Evolutionary conservation across 2,888 invertebrate genomes (phyloP).

Genomic region (Netelia virgata): DNA sequence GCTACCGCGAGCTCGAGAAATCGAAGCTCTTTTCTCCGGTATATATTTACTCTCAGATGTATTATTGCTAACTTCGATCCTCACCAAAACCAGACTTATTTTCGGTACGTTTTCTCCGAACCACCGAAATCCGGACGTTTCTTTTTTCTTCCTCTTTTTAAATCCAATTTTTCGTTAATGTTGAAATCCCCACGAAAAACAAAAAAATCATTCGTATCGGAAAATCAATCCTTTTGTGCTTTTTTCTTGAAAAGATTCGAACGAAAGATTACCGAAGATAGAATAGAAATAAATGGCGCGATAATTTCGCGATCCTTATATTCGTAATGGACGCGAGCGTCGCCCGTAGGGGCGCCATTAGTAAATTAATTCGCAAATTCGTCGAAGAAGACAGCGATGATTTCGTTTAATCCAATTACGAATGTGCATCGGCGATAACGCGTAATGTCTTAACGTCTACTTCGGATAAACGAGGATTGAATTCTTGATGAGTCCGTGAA

Average conservation of each 20-base stretch:
- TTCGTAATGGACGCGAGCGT: too few species aligned
- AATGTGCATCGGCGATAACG: neutral
- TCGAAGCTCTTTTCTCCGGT: conserved; percentile 40
- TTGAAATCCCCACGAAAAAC: too few species aligned
- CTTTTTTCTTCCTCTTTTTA: too few species aligned
- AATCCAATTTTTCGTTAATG: too few species aligned
- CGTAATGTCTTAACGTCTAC: neutral
- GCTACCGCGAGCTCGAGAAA: conserved; percentile 32
- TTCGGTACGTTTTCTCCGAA: conserved; percentile 1
- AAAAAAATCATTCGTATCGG: too few species aligned
- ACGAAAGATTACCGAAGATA: too few species aligned
- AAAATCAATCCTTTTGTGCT: too few species aligned
- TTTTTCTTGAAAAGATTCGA: too few species aligned
- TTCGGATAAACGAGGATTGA: conserved; percentile 4
- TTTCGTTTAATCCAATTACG: neutral
- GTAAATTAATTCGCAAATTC: neutral
- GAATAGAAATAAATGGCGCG: too few species aligned
- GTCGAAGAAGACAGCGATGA: neutral
- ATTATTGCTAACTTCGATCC: conserved; percentile 23
- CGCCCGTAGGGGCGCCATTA: neutral
- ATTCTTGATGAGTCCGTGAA: neutral
- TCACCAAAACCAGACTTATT: conserved; percentile 21
- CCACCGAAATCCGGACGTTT: too few species aligned
- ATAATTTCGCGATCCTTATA: too few species aligned
- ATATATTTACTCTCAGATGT: conserved; percentile 37